phyloP scores from a whole-genome alignment of 2,113 vertebrate genomes.

The Catharus fuscescens region DNA sequence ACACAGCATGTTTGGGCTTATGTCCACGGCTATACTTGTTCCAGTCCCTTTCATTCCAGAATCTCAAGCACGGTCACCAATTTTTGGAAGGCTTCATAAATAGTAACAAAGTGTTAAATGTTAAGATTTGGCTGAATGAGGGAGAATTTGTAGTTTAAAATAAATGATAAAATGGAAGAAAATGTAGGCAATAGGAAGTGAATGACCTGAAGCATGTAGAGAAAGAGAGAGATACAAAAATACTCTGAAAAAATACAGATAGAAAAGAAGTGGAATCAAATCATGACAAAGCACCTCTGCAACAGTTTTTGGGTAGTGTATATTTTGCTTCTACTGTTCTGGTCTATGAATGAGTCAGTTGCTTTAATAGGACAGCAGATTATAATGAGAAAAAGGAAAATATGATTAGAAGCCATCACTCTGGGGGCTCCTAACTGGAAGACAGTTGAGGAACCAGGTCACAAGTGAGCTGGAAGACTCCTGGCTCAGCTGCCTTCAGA shows the following conservation, averaged over 20 bases:
- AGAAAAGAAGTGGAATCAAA: background rate
- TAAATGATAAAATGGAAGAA: background rate
- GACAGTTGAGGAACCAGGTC: background rate
- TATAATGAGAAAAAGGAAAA: background rate
- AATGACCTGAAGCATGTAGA: background rate
- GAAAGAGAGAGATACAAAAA: background rate
- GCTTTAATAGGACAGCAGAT: background rate
- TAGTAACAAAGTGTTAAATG: background rate
- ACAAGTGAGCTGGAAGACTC: background rate
- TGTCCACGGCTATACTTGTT: background rate
- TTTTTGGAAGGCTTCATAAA: background rate
- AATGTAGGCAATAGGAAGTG: background rate
- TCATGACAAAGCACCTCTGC: background rate
- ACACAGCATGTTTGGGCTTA: fast-evolving
- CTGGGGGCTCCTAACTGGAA: background rate
- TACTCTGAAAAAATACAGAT: background rate
- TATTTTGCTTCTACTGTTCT: background rate
- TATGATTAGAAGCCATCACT: background rate
- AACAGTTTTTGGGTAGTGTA: background rate
- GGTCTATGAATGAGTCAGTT: background rate
- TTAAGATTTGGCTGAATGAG: background rate
- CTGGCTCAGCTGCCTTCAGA: background rate
- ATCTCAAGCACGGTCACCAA: background rate
- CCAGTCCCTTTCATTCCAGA: background rate
- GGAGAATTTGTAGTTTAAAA: background rate